Percentiles rank a stretch among this genome's conserved stretches.
Conservation (phyloP, 2,113 vertebrate genomes). For the Archilochus colubris region DNA sequence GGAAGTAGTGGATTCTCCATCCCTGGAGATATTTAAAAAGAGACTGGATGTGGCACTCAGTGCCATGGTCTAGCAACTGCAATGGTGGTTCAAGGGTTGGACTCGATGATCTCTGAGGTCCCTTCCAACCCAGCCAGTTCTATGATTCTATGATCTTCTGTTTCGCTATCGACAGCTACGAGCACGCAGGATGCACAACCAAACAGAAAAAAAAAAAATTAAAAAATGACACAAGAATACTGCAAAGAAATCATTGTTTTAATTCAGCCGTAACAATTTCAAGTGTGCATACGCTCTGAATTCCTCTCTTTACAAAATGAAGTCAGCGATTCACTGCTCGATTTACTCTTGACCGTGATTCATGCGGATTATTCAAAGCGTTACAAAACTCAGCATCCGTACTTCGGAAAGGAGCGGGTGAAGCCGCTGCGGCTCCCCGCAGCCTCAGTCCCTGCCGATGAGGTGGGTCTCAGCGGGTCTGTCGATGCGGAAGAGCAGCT, state of each 20-base stretch:
- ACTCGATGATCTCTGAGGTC: too few species aligned
- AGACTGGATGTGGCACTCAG: too few species aligned
- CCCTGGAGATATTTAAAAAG: too few species aligned
- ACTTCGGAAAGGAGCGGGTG: neutral
- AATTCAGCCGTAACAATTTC: neutral
- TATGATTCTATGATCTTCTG: neutral
- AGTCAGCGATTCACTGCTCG: neutral
- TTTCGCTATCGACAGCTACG: neutral
- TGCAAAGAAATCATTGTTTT: neutral
- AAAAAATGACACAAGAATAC: neutral
- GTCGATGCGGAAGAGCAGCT: conserved; percentile 92
- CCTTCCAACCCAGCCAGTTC: too few species aligned
- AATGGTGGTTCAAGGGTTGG: too few species aligned
- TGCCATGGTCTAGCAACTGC: too few species aligned
- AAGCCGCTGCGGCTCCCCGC: too few species aligned
- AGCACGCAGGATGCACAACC: neutral
- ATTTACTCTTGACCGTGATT: neutral
- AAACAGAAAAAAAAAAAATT: neutral
- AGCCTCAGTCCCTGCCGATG: conserved; percentile 81
- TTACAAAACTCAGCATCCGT: neutral
- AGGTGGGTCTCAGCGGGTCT: conserved; percentile 83
- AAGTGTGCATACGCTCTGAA: fast-evolving
- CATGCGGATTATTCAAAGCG: neutral
- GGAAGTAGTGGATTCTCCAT: too few species aligned
- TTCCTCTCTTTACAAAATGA: neutral